Conservation (phyloP, 2,888 invertebrate genomes). For the Anthrax anthrax region DNA sequence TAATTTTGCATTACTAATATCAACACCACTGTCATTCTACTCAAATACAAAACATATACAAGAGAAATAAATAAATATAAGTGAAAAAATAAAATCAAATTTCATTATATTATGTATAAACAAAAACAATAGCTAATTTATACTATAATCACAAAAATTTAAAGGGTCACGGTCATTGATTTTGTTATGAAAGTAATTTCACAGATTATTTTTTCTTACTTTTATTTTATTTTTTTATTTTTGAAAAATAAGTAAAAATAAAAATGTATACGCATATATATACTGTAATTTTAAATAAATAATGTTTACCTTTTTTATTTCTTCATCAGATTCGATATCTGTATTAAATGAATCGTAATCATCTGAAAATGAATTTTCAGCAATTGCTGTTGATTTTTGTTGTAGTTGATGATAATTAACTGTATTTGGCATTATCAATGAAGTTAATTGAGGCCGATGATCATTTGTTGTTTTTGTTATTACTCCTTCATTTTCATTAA, state of each 20-base stretch:
- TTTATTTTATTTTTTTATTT: too few species aligned
- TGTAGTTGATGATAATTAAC: background rate
- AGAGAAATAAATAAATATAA: conserved; percentile 3
- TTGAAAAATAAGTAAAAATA: too few species aligned
- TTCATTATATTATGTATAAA: background rate
- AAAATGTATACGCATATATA: too few species aligned
- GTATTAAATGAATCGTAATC: conserved; percentile 60
- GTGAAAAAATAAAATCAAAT: background rate
- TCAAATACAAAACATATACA: background rate
- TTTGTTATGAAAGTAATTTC: background rate
- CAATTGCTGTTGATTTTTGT: background rate
- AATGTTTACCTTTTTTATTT: conserved; percentile 27
- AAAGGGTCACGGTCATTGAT: conserved; percentile 3
- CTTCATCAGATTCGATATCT: conserved; percentile 39
- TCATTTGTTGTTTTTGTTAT: conserved; percentile 7
- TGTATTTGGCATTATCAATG: background rate
- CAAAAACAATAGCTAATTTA: background rate
- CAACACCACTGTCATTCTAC: conserved; percentile 37
- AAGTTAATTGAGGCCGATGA: background rate
- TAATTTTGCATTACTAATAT: conserved; percentile 39
- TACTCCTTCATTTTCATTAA: conserved; percentile 14
- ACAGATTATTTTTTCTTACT: too few species aligned
- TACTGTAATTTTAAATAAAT: too few species aligned
- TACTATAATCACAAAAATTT: background rate
- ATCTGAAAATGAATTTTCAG: conserved; percentile 34